Percentiles rank a stretch among this genome's conserved stretches.
These are phyloP conservation scores for Halocynthia aurantium DNA, from an alignment of 23 tunicate genomes.

Conservation along the genomic window DNA sequence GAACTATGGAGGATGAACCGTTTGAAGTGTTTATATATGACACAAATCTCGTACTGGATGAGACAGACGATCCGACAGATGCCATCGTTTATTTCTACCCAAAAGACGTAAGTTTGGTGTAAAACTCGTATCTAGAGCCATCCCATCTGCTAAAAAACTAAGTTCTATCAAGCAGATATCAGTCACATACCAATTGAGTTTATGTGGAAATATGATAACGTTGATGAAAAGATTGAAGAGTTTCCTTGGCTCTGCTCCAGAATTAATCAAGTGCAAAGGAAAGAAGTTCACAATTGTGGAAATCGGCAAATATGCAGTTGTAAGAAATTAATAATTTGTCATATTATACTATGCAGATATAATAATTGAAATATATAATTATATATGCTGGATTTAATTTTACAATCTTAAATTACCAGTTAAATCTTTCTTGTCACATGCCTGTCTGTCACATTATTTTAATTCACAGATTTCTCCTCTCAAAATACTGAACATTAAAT, in stretches of 20 bases:
- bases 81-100: constrained; percentile 4
- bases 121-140: not conserved
- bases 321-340: not conserved
- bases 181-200: not conserved
- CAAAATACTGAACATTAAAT: too few species aligned
- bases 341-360: too few species aligned
- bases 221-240: not conserved
- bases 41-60: not conserved
- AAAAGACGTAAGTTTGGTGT: not conserved
- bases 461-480: too few species aligned
- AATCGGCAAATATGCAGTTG: not conserved
- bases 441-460: too few species aligned
- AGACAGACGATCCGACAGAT: not conserved
- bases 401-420: too few species aligned
- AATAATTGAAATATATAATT: too few species aligned
- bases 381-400: too few species aligned
- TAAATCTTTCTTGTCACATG: too few species aligned
- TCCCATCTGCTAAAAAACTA: not conserved
- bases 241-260: not conserved
- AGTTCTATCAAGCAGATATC: not conserved
- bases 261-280: not conserved
- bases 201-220: constrained; percentile 2
- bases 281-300: not conserved
- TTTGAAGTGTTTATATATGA: not conserved
- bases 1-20: too few species aligned